Percentiles rank a stretch among this genome's conserved stretches.
Conservation (phyloP, 1,140 invertebrate species). For the Trinorchestia longiramus region DNA sequence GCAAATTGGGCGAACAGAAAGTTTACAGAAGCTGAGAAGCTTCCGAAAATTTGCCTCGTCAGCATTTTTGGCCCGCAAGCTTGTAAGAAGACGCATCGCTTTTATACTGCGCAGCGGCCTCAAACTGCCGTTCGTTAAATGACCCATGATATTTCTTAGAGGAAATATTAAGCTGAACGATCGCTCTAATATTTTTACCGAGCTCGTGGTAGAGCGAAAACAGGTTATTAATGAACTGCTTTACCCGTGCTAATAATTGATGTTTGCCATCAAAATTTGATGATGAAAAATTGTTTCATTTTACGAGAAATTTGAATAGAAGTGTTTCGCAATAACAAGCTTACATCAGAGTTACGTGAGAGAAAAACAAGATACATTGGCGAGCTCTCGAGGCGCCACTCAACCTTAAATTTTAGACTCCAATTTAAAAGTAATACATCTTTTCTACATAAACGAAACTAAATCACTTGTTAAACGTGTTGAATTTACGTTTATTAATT, state of each 20-base stretch:
- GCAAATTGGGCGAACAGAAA: conserved; percentile 25
- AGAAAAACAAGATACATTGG: neutral
- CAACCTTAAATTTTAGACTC: neutral
- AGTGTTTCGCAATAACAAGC: neutral
- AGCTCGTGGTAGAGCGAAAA: neutral
- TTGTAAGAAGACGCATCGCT: neutral
- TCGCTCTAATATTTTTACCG: neutral
- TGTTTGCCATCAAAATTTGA: neutral
- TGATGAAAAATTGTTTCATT: neutral
- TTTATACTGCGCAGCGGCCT: neutral
- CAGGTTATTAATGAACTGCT: neutral
- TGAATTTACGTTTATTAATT: no score
- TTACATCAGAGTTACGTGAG: neutral
- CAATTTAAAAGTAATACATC: neutral
- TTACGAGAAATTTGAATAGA: neutral
- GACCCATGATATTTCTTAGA: conserved; percentile 9
- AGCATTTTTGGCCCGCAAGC: neutral
- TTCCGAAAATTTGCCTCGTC: conserved; percentile 13
- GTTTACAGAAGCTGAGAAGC: conserved; percentile 51
- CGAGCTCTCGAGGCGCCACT: neutral
- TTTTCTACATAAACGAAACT: neutral
- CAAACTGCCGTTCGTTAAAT: neutral
- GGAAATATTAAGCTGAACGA: neutral
- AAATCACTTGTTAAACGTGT: no score
- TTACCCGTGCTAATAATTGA: neutral